These are phyloP conservation scores for Diabrotica virgifera DNA, from an alignment of 1,140 invertebrate species.

Conservation along the genomic window DNA sequence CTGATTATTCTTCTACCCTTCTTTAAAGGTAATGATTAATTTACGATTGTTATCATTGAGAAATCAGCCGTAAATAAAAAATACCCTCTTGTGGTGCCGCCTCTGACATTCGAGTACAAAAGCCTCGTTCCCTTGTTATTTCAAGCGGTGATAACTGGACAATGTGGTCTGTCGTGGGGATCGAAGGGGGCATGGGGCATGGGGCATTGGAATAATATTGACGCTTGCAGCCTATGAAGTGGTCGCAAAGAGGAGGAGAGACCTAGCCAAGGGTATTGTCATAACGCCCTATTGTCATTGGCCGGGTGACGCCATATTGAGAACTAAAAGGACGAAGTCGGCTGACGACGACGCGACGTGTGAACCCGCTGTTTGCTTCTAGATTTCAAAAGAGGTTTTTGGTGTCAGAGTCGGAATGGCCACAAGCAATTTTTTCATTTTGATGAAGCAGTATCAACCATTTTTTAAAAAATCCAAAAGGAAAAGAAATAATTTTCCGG, in stretches of 20 bases:
- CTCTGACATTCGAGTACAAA: background rate
- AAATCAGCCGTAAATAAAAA: too few relatives aligned
- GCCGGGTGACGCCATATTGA: constrained; percentile 27
- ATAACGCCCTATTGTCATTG: constrained; percentile 20
- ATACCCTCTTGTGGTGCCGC: background rate
- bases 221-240: constrained; percentile 25
- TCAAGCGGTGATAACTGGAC: constrained; percentile 31
- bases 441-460: too few relatives aligned
- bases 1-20: too few relatives aligned
- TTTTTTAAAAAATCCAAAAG: too few relatives aligned
- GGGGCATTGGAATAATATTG: constrained; percentile 31
- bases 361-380: background rate
- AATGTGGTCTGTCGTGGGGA: constrained; percentile 21
- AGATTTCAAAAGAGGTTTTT: too few relatives aligned
- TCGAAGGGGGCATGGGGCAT: constrained; percentile 21
- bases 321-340: background rate
- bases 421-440: too few relatives aligned
- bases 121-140: constrained; percentile 24
- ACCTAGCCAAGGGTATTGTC: constrained; percentile 24
- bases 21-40: too few relatives aligned
- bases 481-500: too few relatives aligned
- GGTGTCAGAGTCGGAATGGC: too few relatives aligned
- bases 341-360: too few relatives aligned
- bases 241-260: constrained; percentile 21
- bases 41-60: too few relatives aligned